These are phyloP conservation scores for Metopia argyrocephala DNA, from an alignment of 2,888 invertebrate genomes.

Conservation along the genomic window DNA sequence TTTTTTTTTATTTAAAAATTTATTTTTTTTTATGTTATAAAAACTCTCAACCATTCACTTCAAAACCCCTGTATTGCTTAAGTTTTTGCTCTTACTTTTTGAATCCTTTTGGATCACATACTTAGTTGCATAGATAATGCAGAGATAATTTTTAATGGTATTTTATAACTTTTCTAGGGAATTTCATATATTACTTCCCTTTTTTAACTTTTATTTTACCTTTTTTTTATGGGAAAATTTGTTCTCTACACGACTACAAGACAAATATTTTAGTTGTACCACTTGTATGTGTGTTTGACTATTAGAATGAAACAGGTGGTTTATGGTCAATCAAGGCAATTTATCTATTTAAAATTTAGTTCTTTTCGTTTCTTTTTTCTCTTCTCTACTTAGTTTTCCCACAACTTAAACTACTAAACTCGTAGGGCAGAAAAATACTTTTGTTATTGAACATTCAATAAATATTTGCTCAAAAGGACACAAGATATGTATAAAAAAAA, in stretches of 20 bases:
- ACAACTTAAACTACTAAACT: constrained; percentile 33
- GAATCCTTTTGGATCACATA: constrained; percentile 8
- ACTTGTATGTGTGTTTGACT: neutral
- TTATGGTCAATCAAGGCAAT: constrained; percentile 65
- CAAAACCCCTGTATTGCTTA: neutral
- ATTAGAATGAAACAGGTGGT: constrained; percentile 58
- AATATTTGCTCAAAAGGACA: constrained; percentile 58
- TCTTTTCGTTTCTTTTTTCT: constrained; percentile 21
- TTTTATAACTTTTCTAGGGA: constrained; percentile 47
- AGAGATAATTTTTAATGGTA: constrained; percentile 36
- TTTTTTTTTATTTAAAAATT: too few relatives aligned
- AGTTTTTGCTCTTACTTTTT: neutral
- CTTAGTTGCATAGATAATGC: constrained; percentile 21
- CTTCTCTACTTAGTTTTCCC: neutral
- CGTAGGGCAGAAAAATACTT: constrained; percentile 43
- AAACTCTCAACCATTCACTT: neutral
- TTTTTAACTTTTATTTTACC: neutral
- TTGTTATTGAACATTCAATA: constrained; percentile 63
- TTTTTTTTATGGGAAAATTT: constrained; percentile 12
- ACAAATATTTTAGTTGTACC: neutral
- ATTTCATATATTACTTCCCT: neutral
- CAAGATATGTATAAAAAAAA: too few relatives aligned
- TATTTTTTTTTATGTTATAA: too few relatives aligned
- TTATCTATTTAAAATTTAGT: constrained; percentile 62
- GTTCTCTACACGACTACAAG: constrained; percentile 4